These are phyloP conservation scores for Myodes glareolus DNA, from an alignment of 2,113 vertebrate genomes.

Conservation along the genomic window DNA sequence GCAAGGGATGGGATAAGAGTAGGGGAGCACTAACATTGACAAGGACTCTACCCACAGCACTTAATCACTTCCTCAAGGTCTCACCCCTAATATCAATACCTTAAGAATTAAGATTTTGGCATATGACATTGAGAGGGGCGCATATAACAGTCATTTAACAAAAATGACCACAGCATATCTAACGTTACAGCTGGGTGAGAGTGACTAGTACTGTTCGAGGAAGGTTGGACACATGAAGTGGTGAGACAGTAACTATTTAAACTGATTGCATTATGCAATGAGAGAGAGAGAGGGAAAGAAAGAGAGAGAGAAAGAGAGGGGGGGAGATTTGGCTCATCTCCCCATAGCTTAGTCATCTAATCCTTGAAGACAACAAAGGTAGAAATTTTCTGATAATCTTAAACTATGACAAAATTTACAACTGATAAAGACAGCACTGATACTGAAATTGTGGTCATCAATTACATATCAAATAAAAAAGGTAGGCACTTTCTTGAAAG, in stretches of 20 bases:
- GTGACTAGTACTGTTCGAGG: not conserved
- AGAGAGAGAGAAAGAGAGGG: not conserved
- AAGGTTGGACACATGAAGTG: not conserved
- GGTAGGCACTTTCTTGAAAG: constrained; percentile 37
- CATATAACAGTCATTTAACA: not conserved
- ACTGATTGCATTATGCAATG: not conserved
- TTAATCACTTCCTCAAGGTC: not conserved
- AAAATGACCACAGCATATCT: not conserved
- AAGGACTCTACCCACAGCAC: not conserved
- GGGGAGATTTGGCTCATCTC: not conserved
- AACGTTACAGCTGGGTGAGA: not conserved
- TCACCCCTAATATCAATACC: not conserved
- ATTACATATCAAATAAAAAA: not conserved
- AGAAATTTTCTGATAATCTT: not conserved
- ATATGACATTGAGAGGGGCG: no score
- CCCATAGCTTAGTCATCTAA: not conserved
- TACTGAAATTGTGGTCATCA: constrained; percentile 34
- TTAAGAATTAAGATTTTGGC: no score
- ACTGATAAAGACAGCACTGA: not conserved
- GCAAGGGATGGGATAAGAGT: not conserved
- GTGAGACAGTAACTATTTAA: not conserved
- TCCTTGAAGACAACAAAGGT: not conserved
- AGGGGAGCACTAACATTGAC: not conserved
- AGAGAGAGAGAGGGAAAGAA: not conserved
- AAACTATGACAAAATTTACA: not conserved